Base-by-base conservation (phyloP, 2,797 vertebrate genomes). In the Phoeniculus purpureus region DNA sequence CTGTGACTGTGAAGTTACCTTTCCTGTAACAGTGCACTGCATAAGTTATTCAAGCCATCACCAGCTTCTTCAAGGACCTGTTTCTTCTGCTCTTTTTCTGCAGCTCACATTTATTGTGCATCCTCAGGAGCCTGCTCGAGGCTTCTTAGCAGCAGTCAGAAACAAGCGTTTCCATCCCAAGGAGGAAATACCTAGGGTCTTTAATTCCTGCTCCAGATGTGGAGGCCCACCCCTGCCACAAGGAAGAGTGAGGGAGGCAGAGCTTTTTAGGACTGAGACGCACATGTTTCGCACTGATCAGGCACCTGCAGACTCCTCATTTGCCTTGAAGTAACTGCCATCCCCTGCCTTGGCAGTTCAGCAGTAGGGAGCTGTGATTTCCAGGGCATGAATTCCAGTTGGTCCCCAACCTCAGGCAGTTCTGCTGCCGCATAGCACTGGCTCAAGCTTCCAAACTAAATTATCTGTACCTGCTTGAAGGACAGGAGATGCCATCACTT, bases 61-160 rank as follows among this genome's bases (percentile, higher is more conserved):
- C 8, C 71, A 62, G 58, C 40, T 79, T 37, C 62, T 86, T 34
- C 51, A 29, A 32, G 45, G 61, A 81, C 14, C 56, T 81, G 15
- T 84, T 95, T 94, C 75, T 78, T 71, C 59, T 71, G 66, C 59
- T 40, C 29, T 54, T 62, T 85, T 94, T 72, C 26, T 92, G 47
- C 20, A 77, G 31, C 40, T 76, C 43, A 27, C 17, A 2, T 73
- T 72, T 64, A 37, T n/a, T 71, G 50, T 70, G 12, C 47, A 32
- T 58, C 45, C 21, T 80, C 50, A 65, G 87, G 74, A 86, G 31
- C 32, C 66, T 52, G 45, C 51, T 54, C 21, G 40, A 51, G 43
- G 51, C 54, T 52, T 56, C 40, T 40, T 34, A 74, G 55, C 55
- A 54, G 32, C 66, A 48, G 27, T 25, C 64, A 75, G 48, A 55